Evolutionary conservation across 1,140 invertebrate species (phyloP).

Genomic region (Gryllus bimaculatus): DNA sequence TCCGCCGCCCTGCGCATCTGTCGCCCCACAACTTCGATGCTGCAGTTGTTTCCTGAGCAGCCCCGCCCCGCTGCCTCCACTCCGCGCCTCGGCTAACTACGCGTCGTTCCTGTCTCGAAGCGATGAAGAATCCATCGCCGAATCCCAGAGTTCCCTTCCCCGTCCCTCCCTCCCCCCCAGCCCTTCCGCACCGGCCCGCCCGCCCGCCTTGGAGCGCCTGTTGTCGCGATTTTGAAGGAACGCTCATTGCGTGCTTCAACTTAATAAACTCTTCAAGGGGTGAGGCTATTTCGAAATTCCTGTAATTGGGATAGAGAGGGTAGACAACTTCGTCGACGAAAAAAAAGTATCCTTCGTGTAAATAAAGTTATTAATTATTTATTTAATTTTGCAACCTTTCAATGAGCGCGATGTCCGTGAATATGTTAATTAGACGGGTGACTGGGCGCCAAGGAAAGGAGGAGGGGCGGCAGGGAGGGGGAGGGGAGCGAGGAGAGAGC

Average conservation of each 20-base stretch:
- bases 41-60: too few relatives aligned
- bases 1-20: too few relatives aligned
- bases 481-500: too few relatives aligned
- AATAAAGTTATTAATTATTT: conserved; percentile 6
- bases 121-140: too few relatives aligned
- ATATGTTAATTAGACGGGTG: conserved; percentile 1
- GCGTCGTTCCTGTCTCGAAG: too few relatives aligned
- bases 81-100: too few relatives aligned
- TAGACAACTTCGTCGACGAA: neutral
- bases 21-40: too few relatives aligned
- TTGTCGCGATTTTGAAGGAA: neutral
- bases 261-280: neutral
- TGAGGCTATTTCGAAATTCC: neutral
- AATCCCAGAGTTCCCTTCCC: too few relatives aligned
- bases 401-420: neutral
- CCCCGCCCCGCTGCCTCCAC: too few relatives aligned
- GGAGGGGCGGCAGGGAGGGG: neutral
- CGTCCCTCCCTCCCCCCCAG: too few relatives aligned
- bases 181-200: too few relatives aligned
- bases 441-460: neutral
- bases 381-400: conserved; percentile 1
- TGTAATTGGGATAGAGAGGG: neutral
- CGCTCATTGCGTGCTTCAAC: neutral
- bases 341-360: neutral
- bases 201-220: neutral